Percentiles rank a stretch among this genome's conserved stretches.
Conservation (phyloP, 2,888 invertebrate species). For the Erebia palarica region DNA sequence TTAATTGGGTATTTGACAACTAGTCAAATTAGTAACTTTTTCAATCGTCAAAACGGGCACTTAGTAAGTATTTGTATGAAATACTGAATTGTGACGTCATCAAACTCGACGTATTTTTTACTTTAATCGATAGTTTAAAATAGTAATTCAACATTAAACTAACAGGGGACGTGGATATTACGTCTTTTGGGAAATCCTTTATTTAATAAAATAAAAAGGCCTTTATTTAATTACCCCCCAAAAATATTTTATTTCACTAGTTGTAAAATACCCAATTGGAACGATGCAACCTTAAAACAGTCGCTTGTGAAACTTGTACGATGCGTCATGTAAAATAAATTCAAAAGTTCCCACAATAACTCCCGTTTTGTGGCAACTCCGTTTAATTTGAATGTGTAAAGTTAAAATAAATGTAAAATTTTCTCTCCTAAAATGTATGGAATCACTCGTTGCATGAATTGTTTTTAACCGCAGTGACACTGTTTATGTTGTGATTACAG, state of each 20-base stretch:
- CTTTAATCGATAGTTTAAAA: no score
- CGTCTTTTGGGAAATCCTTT: no score
- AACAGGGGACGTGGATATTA: no score
- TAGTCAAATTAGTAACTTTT: no score
- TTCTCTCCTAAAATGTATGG: conserved; percentile 16
- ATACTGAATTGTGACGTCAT: no score
- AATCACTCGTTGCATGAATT: conserved; percentile 16
- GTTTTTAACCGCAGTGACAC: conserved; percentile 6
- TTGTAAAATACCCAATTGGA: no score
- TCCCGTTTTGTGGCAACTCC: conserved; percentile 19
- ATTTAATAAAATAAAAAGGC: background rate
- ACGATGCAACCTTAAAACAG: background rate
- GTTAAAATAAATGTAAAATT: conserved; percentile 21
- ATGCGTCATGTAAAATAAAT: conserved; percentile 10
- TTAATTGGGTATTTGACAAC: no score
- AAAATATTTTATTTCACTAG: background rate
- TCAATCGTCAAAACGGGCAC: no score
- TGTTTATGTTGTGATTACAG: background rate
- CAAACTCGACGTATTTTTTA: no score
- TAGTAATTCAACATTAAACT: no score
- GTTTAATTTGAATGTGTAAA: conserved; percentile 24
- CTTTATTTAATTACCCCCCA: background rate
- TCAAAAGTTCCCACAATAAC: conserved; percentile 10
- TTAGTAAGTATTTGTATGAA: no score
- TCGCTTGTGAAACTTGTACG: conserved; percentile 4